A percentile compares a stretch with the other conserved stretches of the same genome.
These are phyloP conservation scores for Chloroceryle inda DNA, from an alignment of 2,797 vertebrate genomes.

Conservation along the genomic window DNA sequence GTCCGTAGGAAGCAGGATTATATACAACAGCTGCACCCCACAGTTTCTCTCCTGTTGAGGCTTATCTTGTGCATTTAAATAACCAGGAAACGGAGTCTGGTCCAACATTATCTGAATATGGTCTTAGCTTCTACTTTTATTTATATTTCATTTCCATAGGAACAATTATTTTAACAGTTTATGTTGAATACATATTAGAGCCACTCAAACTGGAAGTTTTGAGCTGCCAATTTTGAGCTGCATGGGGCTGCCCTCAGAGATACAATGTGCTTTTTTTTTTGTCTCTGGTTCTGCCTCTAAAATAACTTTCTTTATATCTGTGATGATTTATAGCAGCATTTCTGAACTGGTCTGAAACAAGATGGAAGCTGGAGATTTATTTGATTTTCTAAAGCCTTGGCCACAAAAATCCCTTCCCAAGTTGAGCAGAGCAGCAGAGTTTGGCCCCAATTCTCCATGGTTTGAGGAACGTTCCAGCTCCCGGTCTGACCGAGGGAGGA, in stretches of 20 bases:
- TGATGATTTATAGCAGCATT: background rate
- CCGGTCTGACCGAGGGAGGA: background rate
- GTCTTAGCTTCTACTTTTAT: conserved; percentile 38
- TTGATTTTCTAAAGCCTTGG: background rate
- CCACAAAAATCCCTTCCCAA: conserved; percentile 4
- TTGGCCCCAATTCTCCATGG: background rate
- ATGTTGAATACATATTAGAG: conserved; percentile 6
- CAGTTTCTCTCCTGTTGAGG: conserved; percentile 18
- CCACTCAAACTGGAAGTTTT: background rate
- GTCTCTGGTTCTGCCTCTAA: background rate
- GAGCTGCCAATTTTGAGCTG: background rate
- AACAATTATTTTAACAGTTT: conserved; percentile 45
- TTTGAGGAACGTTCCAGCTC: conserved; percentile 13
- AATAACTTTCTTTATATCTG: conserved; percentile 27
- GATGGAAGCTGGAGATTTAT: background rate
- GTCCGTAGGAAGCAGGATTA: conserved; percentile 57
- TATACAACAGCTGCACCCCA: conserved; percentile 47
- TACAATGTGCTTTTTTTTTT: background rate
- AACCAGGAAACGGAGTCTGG: conserved; percentile 23
- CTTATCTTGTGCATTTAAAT: conserved; percentile 53
- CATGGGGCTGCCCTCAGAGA: background rate
- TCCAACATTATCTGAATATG: conserved; percentile 15
- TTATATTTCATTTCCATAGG: conserved; percentile 67
- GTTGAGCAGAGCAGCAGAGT: background rate
- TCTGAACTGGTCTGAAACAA: background rate